Conservation (phyloP, 2,113 vertebrate genomes). For the Hiodon alosoides region DNA sequence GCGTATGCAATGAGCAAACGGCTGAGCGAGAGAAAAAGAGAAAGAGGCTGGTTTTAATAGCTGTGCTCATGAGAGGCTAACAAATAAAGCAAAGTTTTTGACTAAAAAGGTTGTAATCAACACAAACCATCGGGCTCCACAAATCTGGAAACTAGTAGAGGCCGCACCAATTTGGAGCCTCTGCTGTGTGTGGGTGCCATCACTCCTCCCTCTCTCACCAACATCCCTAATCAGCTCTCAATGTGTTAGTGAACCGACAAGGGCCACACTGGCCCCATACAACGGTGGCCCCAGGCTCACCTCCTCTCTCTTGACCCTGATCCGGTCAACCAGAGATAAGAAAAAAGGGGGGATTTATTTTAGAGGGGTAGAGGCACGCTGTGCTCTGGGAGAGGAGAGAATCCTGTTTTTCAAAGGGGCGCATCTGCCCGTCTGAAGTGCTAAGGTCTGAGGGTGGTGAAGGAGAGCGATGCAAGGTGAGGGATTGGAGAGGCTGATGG, state of each 20-base stretch:
- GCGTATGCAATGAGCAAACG: neutral
- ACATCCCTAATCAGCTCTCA: slow-evolving; percentile 41
- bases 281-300: slow-evolving; percentile 9
- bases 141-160: neutral
- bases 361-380: neutral
- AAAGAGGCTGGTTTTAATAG: slow-evolving; percentile 2
- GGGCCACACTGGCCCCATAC: slow-evolving; percentile 40
- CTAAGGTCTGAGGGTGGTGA: too few species aligned
- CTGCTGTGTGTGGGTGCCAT: slow-evolving; percentile 21
- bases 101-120: too few species aligned
- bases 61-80: neutral
- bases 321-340: slow-evolving; percentile 47
- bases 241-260: slow-evolving; percentile 52
- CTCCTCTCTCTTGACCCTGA: slow-evolving; percentile 19
- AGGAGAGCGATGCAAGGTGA: neutral
- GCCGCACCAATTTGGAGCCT: slow-evolving; percentile 18
- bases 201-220: too few species aligned
- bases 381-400: neutral
- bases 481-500: neutral
- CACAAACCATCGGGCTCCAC: neutral
- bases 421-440: too few species aligned
- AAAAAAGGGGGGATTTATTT: slow-evolving; percentile 32
- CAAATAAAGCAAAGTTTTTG: neutral
- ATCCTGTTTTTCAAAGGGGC: neutral
- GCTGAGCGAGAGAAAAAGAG: neutral